Evolutionary conservation across 2,797 vertebrate species (phyloP).

Genomic region (Pipistrellus pipistrellus): DNA sequence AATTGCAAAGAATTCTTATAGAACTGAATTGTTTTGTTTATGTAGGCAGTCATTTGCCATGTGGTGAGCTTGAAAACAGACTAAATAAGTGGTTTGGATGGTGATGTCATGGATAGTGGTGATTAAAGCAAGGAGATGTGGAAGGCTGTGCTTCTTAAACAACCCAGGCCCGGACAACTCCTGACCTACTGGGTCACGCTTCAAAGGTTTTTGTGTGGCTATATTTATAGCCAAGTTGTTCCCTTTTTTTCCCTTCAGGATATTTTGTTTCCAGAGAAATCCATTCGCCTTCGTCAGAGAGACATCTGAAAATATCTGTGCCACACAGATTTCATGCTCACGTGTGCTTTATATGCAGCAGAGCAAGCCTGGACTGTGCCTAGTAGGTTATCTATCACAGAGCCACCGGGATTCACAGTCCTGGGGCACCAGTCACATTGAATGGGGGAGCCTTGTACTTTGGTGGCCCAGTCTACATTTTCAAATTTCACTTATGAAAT

Average conservation of each 20-base stretch:
- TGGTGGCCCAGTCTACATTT: not conserved
- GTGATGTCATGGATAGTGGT: constrained; percentile 73
- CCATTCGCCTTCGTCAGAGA: constrained; percentile 41
- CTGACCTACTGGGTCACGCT: constrained; percentile 30
- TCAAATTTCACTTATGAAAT: constrained; percentile 8
- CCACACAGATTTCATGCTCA: not conserved
- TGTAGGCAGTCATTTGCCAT: constrained; percentile 82
- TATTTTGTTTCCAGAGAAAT: constrained; percentile 35
- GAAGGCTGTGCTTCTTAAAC: constrained; percentile 73
- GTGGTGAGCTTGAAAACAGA: constrained; percentile 85
- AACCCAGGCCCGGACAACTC: constrained; percentile 18
- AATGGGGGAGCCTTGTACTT: not conserved
- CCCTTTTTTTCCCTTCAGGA: not conserved
- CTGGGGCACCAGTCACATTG: not conserved
- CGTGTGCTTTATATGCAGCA: not conserved
- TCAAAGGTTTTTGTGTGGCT: constrained; percentile 26
- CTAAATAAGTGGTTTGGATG: constrained; percentile 80
- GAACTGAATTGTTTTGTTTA: constrained; percentile 86
- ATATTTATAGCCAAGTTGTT: not conserved
- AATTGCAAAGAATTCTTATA: constrained; percentile 79
- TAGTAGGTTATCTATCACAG: too few relatives aligned
- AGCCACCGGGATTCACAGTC: not conserved
- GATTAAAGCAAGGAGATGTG: constrained; percentile 78
- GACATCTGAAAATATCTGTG: constrained; percentile 33
- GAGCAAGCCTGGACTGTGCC: not conserved